A percentile compares a stretch with the other conserved stretches of the same genome.
These are phyloP conservation scores for Calonectris borealis DNA, from an alignment of 2,113 vertebrate genomes.

Conservation along the genomic window DNA sequence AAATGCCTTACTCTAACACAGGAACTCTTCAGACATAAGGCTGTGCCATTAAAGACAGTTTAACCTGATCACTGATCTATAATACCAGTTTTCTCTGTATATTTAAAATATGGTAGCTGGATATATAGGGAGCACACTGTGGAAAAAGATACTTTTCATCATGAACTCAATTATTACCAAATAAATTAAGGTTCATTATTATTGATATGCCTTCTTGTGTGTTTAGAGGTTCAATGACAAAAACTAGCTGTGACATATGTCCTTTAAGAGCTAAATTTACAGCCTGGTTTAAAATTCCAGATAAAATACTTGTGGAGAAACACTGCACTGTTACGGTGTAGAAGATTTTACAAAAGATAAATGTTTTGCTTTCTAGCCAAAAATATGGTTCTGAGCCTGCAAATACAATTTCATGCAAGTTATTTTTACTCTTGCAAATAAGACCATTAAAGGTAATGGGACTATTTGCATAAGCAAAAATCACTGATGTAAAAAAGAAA, in stretches of 20 bases:
- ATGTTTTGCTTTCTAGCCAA: constrained; percentile 29
- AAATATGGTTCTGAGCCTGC: neutral
- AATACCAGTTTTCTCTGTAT: neutral
- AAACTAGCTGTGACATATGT: neutral
- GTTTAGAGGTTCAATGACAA: neutral
- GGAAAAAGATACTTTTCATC: neutral
- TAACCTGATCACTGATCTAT: neutral
- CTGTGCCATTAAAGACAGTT: constrained; percentile 57
- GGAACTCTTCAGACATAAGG: constrained; percentile 62
- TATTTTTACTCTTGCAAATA: neutral
- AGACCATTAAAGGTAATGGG: neutral
- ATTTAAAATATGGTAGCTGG: neutral
- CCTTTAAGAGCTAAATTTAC: neutral
- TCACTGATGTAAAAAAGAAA: neutral
- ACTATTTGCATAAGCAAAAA: constrained; percentile 6
- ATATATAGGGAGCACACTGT: neutral
- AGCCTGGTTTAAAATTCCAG: constrained; percentile 21
- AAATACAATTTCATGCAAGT: neutral
- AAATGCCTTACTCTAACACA: constrained; percentile 68
- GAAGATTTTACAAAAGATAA: neutral
- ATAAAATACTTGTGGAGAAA: neutral
- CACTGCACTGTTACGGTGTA: neutral
- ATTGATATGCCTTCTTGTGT: neutral
- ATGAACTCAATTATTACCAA: neutral
- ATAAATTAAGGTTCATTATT: neutral